These are phyloP conservation scores for Macrotrachela quadricornifera DNA, from an alignment of 1,140 invertebrate genomes.

Conservation along the genomic window DNA sequence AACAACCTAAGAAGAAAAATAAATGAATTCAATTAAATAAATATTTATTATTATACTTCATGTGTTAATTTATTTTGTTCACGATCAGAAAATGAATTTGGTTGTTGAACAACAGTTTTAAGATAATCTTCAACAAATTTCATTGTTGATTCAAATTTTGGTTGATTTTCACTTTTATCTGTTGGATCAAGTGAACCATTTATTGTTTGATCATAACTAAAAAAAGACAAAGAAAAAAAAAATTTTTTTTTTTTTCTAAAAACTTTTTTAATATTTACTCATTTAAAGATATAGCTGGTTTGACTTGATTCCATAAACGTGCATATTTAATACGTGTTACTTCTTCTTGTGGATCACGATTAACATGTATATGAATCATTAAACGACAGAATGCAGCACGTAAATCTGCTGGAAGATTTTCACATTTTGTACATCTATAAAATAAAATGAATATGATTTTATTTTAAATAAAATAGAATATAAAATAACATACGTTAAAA, in stretches of 20 bases:
- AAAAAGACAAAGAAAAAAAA: no score
- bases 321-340: conserved; percentile 95
- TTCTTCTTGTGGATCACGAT: conserved; percentile 87
- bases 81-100: conserved; percentile 70
- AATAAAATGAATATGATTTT: conserved; percentile 8
- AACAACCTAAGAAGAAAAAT: background rate
- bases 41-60: conserved; percentile 40
- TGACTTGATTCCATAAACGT: conserved; percentile 67
- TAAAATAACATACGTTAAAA: conserved; percentile 52
- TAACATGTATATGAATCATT: conserved; percentile 56
- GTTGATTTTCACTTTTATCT: conserved; percentile 11
- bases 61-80: conserved; percentile 91
- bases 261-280: no score
- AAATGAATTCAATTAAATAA: no score
- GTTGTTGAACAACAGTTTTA: conserved; percentile 68
- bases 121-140: conserved; percentile 85
- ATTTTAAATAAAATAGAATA: background rate
- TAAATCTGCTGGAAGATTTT: conserved; percentile 69
- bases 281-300: no score
- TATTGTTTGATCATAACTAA: no score
- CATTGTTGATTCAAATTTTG: conserved; percentile 68
- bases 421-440: conserved; percentile 86
- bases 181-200: no score
- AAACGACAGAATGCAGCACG: conserved; percentile 88
- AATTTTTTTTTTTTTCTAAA: no score